These are phyloP conservation scores for Drosophila setosimentum DNA, from an alignment of 2,888 invertebrate species.

Conservation along the genomic window DNA sequence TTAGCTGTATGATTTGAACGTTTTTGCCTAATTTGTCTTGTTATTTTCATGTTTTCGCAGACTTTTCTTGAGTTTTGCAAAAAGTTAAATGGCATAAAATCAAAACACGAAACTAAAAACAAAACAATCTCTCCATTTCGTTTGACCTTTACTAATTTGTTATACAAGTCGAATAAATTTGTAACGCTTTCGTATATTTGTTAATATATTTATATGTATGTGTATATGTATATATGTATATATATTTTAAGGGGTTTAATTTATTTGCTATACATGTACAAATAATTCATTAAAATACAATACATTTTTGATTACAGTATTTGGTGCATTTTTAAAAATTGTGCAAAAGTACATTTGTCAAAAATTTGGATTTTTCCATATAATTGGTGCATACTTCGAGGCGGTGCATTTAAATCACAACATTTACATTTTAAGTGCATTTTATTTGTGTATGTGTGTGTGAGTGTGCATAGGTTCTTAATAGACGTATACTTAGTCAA, in stretches of 20 bases:
- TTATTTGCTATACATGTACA: constrained; percentile 53
- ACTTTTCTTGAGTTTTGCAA: constrained; percentile 63
- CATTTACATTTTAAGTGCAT: constrained; percentile 79
- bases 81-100: constrained; percentile 43
- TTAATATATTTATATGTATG: constrained; percentile 14
- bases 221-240: constrained; percentile 11
- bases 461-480: constrained; percentile 31
- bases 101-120: constrained; percentile 39
- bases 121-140: constrained; percentile 39
- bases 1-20: constrained; percentile 52
- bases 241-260: constrained; percentile 26
- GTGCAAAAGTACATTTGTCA: constrained; percentile 77
- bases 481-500: constrained; percentile 34
- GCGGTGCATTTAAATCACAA: constrained; percentile 80
- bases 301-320: constrained; percentile 52
- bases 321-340: constrained; percentile 72
- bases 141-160: constrained; percentile 32
- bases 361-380: constrained; percentile 46
- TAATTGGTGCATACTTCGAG: constrained; percentile 75
- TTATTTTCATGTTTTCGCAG: constrained; percentile 63
- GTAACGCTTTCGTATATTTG: constrained; percentile 25
- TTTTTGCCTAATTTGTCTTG: constrained; percentile 20
- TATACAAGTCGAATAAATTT: constrained; percentile 33
- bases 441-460: constrained; percentile 24
- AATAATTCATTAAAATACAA: constrained; percentile 57